Evolutionary conservation across 37 sponge, comb jelly and placozoan species (phyloP).

Genomic region (Ianthella basta): DNA sequence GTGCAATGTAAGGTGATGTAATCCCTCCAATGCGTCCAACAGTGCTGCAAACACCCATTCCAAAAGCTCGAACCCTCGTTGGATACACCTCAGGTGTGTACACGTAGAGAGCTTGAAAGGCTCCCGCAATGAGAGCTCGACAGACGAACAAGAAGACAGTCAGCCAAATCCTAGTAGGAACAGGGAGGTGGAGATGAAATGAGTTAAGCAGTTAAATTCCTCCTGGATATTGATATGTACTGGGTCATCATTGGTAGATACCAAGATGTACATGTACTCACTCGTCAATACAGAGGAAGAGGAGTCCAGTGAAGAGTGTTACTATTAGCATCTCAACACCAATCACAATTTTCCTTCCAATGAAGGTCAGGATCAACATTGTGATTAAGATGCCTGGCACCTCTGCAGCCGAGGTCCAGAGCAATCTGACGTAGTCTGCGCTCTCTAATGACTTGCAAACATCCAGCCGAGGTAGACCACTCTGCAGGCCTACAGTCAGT

Average conservation of each 20-base stretch:
- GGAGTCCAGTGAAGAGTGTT: conserved; percentile 63
- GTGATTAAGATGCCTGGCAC: conserved; percentile 74
- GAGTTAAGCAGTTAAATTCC: too few relatives aligned
- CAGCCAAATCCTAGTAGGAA: conserved; percentile 34
- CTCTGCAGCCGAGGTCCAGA: conserved; percentile 81
- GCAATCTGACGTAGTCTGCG: conserved; percentile 61
- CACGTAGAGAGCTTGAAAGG: conserved; percentile 81
- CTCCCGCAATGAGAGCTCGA: conserved; percentile 72
- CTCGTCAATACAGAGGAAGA: conserved; percentile 68
- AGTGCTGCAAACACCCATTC: conserved; percentile 50
- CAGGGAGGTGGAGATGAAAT: too few relatives aligned
- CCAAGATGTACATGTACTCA: too few relatives aligned
- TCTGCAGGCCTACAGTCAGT: too few relatives aligned
- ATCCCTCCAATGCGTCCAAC: conserved; percentile 78
- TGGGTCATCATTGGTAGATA: too few relatives aligned
- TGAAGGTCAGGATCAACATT: conserved; percentile 58
- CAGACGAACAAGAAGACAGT: conserved; percentile 71
- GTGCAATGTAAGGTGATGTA: conserved; percentile 46
- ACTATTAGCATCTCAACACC: conserved; percentile 52
- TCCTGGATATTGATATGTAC: too few relatives aligned
- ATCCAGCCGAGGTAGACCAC: not conserved
- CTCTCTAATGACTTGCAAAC: not conserved
- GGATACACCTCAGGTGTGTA: conserved; percentile 89
- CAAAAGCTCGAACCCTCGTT: conserved; percentile 67
- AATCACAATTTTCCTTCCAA: conserved; percentile 85